Evolutionary conservation across 2,797 vertebrate species (phyloP).

Genomic region (Myiotriccus ornatus): DNA sequence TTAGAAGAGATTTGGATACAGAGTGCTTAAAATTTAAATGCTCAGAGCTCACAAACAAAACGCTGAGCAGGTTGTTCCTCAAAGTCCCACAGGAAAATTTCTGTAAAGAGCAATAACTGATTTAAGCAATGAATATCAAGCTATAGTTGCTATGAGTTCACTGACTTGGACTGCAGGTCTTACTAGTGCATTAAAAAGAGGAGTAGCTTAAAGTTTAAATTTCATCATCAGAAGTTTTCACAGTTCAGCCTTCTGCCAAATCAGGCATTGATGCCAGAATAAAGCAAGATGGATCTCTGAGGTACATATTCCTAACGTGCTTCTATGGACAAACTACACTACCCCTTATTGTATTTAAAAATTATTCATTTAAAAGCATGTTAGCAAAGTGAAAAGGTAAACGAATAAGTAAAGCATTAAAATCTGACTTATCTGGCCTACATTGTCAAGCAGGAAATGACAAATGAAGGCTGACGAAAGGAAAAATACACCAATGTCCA

Average conservation of each 20-base stretch:
- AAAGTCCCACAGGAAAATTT: background rate
- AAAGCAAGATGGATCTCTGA: background rate
- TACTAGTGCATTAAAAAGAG: background rate
- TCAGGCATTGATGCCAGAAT: background rate
- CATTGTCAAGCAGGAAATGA: conserved; percentile 38
- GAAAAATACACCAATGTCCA: conserved; percentile 47
- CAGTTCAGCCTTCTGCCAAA: background rate
- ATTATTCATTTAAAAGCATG: conserved; percentile 16
- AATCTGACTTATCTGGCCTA: conserved; percentile 21
- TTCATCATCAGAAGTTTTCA: background rate
- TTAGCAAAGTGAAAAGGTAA: conserved; percentile 40
- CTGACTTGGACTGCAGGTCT: background rate
- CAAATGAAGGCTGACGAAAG: conserved; percentile 65
- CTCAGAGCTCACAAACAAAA: background rate
- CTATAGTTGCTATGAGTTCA: background rate
- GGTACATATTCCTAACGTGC: background rate
- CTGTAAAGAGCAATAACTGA: background rate
- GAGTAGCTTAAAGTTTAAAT: background rate
- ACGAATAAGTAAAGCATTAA: conserved; percentile 35
- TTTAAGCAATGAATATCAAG: background rate
- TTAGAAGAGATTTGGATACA: background rate
- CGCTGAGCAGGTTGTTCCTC: background rate
- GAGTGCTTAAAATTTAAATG: background rate
- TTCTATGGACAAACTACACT: background rate
- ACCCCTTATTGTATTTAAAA: background rate